Evolutionary conservation across 2,888 invertebrate genomes (phyloP), one percentile per base, ranked within the genome.

Genomic region (Leptinotarsa haldemani): DNA sequence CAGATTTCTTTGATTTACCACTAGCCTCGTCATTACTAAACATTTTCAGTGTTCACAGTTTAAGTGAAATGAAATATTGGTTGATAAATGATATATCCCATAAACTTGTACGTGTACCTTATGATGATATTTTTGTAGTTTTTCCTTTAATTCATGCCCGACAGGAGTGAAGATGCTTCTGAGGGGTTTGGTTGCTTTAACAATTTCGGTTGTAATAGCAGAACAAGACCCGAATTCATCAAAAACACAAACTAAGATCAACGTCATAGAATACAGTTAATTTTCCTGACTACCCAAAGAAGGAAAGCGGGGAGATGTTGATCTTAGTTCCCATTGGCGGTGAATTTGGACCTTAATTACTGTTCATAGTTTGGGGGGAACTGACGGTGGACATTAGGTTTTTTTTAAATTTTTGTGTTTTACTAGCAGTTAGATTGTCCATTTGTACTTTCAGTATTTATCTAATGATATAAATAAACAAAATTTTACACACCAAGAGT

Each of bases 401-500:
- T 30, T 50, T 50, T 50, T 50, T 50, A 30, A 30, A 25, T 50
- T 50, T n/a, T 50, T n/a, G 50, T 50, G 50, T 50, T 50, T 50
- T 50, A 50, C 50, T 50, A 50, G 50, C 50, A 50, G n/a, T 50
- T 15, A 50, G n/a, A 50, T n/a, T 50, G 50, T 50, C 15, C 15
- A 50, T 50, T 50, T 50, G 50, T 50, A 50, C 50, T 50, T 50
- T 50, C 50, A 50, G 50, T 50, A 50, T 50, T 50, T 50, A 50
- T 50, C 16, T 50, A n/a, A 50, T 50, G 16, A 5, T 50, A 50
- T 50, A 50, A 15, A n/a, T n/a, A 50, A 50, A 50, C 16, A 50
- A 50, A 50, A 50, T 50, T 50, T 50, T n/a, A 13, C 50, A 50
- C n/a, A 50, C 50, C 50, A 50, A 50, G 50, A 50, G 50, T 50